Conservation (phyloP, 2,113 vertebrate genomes). For the Erpornis zantholeuca region DNA sequence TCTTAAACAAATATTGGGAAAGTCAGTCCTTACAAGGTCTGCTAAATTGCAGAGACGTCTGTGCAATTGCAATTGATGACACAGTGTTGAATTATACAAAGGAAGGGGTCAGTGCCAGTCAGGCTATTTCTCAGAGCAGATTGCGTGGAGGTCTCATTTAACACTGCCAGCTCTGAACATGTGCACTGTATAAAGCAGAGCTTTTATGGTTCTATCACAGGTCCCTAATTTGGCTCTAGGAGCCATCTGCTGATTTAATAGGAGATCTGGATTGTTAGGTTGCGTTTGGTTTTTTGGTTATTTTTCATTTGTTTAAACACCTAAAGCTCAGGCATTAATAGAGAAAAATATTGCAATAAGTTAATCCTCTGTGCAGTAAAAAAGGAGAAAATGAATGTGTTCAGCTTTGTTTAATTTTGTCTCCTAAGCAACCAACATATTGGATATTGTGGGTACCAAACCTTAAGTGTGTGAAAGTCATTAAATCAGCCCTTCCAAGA, state of each 20-base stretch:
- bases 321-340: conserved; percentile 33
- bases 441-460: conserved; percentile 18
- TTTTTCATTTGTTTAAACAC: conserved; percentile 16
- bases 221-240: conserved; percentile 42
- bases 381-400: background rate
- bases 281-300: background rate
- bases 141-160: conserved; percentile 27
- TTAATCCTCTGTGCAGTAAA: conserved; percentile 22
- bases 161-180: conserved; percentile 25
- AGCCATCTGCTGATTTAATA: conserved; percentile 59
- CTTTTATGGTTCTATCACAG: conserved; percentile 43
- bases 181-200: conserved; percentile 2
- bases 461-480: conserved; percentile 27
- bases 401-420: conserved; percentile 53
- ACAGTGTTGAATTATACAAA: background rate
- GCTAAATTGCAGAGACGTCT: conserved; percentile 5
- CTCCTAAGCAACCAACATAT: conserved; percentile 57
- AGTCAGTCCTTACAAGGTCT: conserved; percentile 43
- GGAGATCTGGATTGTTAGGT: background rate
- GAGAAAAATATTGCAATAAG: conserved; percentile 28
- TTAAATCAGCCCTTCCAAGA: conserved; percentile 29
- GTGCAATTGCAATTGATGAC: conserved; percentile 1
- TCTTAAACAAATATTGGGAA: conserved; percentile 60
- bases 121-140: conserved; percentile 14
- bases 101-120: conserved; percentile 24